Evolutionary conservation across 2,888 invertebrate genomes (phyloP), one percentile per base, ranked within the genome.

Genomic region (Amphipoea oculea): DNA sequence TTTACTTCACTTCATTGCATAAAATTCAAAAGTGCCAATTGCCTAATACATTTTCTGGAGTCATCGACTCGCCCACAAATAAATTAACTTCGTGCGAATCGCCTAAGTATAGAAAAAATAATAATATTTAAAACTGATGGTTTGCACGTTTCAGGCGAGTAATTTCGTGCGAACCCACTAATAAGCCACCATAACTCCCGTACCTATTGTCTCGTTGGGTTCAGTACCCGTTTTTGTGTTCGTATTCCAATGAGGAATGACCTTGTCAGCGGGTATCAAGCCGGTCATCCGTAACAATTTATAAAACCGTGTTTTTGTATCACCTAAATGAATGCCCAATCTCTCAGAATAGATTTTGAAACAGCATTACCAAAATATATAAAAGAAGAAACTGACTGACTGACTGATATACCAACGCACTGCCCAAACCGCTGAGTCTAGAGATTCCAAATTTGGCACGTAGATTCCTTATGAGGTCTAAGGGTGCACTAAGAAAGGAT

Each of bases 331-430:
- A 82, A 68, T 73, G 45, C 62, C 42, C 57, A 73, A 77, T 73
- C 54, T 63, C 60, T 70, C 48, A n/a, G 48, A 78, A 79, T 79
- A 81, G 14, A 66, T 48, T 84, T 87, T 68, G 45, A 77, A 87
- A 68, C 62, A 62, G 23, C 60, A 84, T 70, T 79, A 72, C 1
- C 29, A 29, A 29, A 29, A 29, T 29, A 29, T 29, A 29, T 29
- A 29, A 29, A 29, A 29, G 29, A 29, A 29, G 29, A 29, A 29
- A 29, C 29, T 29, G 29, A 29, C 29, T 29, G 29, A 29, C 29
- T 29, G 29, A 29, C 29, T 29, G 29, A 29, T 29, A 29, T 29
- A 29, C 29, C 29, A 29, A 29, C 29, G 29, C 29, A 29, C 29
- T 29, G 29, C 29, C 29, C 29, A 29, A 29, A 29, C 29, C 29